Evolutionary conservation across 2,888 invertebrate genomes (phyloP).

Genomic region (Odontomyia ornata): DNA sequence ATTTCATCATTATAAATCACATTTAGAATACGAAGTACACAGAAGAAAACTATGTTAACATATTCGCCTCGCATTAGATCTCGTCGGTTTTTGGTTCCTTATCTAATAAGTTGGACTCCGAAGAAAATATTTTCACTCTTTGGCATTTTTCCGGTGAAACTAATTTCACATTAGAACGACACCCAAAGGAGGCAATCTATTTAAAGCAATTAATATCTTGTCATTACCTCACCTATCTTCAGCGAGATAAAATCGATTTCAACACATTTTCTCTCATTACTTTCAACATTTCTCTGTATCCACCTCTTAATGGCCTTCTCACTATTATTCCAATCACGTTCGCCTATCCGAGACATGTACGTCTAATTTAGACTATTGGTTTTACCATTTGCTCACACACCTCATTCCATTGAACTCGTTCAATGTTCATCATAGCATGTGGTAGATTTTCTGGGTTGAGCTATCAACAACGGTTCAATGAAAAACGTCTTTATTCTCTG

Average conservation of each 20-base stretch:
- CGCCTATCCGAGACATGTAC: constrained; percentile 37
- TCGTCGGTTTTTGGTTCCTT: too few species aligned
- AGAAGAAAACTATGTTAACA: too few species aligned
- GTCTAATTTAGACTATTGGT: constrained; percentile 41
- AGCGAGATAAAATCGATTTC: constrained; percentile 10
- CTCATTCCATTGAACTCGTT: constrained; percentile 2
- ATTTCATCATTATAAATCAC: too few species aligned
- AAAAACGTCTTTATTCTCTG: background rate
- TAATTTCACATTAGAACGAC: too few species aligned
- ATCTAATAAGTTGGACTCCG: too few species aligned
- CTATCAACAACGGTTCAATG: constrained; percentile 3
- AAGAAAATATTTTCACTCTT: too few species aligned
- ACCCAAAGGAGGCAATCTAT: too few species aligned
- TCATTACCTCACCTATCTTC: background rate
- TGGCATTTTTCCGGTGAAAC: too few species aligned
- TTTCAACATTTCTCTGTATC: constrained; percentile 18
- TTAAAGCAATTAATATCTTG: too few species aligned
- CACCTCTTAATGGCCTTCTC: constrained; percentile 3
- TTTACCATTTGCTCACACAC: constrained; percentile 36
- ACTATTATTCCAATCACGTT: constrained; percentile 44
- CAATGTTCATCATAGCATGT: background rate
- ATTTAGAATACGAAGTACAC: too few species aligned
- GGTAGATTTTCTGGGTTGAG: background rate
- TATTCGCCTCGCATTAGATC: too few species aligned
- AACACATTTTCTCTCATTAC: constrained; percentile 20